Evolutionary conservation across 2,888 invertebrate species (phyloP), one percentile per base, ranked within the genome.

Genomic region (Lithophane leautieri): DNA sequence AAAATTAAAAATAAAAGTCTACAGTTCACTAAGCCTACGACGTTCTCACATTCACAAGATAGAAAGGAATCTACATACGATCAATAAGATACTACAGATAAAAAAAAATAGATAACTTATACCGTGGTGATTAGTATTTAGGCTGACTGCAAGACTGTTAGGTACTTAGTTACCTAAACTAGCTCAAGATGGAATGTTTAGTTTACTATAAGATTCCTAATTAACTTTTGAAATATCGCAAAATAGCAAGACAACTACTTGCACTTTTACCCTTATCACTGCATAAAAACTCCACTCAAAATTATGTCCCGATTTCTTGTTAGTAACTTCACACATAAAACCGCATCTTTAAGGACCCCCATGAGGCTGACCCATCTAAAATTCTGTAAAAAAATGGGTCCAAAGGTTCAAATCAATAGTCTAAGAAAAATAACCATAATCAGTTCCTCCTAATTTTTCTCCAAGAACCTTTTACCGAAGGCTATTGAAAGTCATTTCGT

Each of bases 361-460:
- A 34, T 11, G n/a, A 7, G n/a, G 14, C 2, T 2, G 28, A 78
- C 14, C n/a, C 22, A 54, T 28, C 16, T 8, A 56, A 9, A 34
- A 3, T 22, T 42, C 72, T 47, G 1, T 25, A 52, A 58, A 72
- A 72, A 52, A 34, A 74, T 11, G 12, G 19, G 6, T 56, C 16
- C 4, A 65, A 47, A 70, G 16, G 0, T 22, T 2, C 6, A 16
- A 68, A 81, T 75, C 67, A 69, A 69, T 76, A 22, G 40, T 28
- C 12, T 16, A 58, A 63, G 58, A 68, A 70, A 66, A 77, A 67
- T 68, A 56, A 50, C 73, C 34, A 66, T 19, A 61, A 73, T 70
- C n/a, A 8, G 65, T 66, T 52, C 40, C 63, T 34, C 14, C 71
- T 50, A 81, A 76, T 71, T 82, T 81, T 84, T 79, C 74, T 50